Evolutionary conservation across 2,888 invertebrate genomes (phyloP), one percentile per base, ranked within the genome.

Genomic region (Drosophila greeni): DNA sequence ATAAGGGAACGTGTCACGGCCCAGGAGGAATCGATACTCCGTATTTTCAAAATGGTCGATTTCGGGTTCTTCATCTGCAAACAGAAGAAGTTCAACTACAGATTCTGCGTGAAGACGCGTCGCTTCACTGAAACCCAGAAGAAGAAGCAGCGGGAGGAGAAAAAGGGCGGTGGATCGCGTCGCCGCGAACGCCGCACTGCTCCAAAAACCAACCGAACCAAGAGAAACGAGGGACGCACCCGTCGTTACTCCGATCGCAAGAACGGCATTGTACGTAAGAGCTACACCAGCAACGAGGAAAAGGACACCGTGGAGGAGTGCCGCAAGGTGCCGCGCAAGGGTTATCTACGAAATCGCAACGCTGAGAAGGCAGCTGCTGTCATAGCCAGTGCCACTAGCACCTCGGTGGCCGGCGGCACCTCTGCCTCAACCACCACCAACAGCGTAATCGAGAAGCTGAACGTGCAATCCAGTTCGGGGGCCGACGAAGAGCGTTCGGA

Each of bases 31-130:
- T 92, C 93, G 55, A 89, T 95, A 24, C 89, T 96, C 71, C 91
- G 97, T 75, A 92, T 94, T 40, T 90, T 94, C 58, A 94, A 94
- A 87, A 91, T 97, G 83, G 91, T 95, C 33, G 92, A 94, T 73
- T 96, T 97, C 89, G 96, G 96, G 3, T 89, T 89, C 75, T 89
- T 88, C 42, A 86, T 89, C 14, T 89, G 89, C 75, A 89, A 89
- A 55, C 87, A 88, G 65, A 89, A 89, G 73, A 88, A 88, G 66
- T 89, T 89, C 57, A 87, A 88, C 48, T 89, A 89, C 73, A 86
- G 87, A 29, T 89, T 89, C 69, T 89, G 89, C 40, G 86, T 88
- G 0, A 88, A 87, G 58, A 80, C 88, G 7, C 69, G 88, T 67
- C 73, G 81, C 57, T 84, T 86, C 85, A 79, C 85, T 60, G 79